These are phyloP conservation scores for Iphiclides podalirius DNA, from an alignment of 2,888 invertebrate genomes.

Conservation along the genomic window DNA sequence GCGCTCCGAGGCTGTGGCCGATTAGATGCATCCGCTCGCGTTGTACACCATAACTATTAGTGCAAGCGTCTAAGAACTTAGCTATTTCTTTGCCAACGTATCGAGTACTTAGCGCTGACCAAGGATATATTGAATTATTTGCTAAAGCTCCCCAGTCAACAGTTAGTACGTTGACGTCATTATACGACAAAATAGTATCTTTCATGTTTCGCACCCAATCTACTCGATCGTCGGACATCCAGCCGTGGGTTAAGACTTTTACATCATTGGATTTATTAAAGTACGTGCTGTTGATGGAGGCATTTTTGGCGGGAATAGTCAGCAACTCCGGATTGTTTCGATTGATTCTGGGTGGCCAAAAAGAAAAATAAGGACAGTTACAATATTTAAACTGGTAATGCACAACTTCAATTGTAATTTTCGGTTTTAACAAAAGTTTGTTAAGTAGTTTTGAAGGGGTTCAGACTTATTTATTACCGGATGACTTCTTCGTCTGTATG, in stretches of 20 bases:
- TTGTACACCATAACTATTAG: slow-evolving; percentile 36
- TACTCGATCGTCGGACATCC: slow-evolving; percentile 62
- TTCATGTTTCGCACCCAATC: slow-evolving; percentile 65
- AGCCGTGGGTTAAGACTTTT: slow-evolving; percentile 77
- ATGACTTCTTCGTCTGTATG: too few species aligned
- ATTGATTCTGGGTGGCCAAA: slow-evolving; percentile 43
- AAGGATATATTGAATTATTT: slow-evolving; percentile 57
- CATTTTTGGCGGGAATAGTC: slow-evolving; percentile 37
- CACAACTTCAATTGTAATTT: too few species aligned
- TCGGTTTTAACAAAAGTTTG: too few species aligned
- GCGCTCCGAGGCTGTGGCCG: slow-evolving; percentile 81
- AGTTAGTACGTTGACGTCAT: slow-evolving; percentile 72
- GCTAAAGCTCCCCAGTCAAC: slow-evolving; percentile 72
- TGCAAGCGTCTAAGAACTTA: slow-evolving; percentile 46
- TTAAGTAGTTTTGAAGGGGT: too few species aligned
- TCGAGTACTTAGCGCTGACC: slow-evolving; percentile 63
- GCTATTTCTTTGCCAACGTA: slow-evolving; percentile 62
- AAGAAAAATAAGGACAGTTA: too few species aligned
- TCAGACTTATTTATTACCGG: too few species aligned
- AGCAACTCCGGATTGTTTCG: slow-evolving; percentile 46
- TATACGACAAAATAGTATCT: slow-evolving; percentile 53
- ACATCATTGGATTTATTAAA: slow-evolving; percentile 64
- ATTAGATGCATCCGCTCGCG: slow-evolving; percentile 57
- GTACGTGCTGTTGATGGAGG: slow-evolving; percentile 43
- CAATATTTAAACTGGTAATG: too few species aligned